Base-by-base conservation (phyloP, 2,888 invertebrate species). In the Dynastes tityus region DNA sequence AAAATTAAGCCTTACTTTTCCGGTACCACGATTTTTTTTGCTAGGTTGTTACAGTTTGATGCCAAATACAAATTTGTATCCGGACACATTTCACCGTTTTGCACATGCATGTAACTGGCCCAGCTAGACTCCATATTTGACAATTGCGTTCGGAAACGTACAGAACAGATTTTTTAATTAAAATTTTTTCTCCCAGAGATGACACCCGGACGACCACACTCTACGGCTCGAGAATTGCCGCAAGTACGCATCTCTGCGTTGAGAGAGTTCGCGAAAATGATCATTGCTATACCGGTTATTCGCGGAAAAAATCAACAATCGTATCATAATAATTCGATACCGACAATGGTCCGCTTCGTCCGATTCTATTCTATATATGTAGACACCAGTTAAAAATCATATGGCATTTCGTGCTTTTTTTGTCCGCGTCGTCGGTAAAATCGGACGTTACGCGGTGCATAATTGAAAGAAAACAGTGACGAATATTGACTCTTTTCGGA, bases 381-480 rank as follows among this genome's bases (percentile, higher is more conserved):
- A 22, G 16, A 13, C 8, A n/a, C 22, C 55, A 5, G 55, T 13
- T 65, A 40, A 65, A 65, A 65, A 65, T 65, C 65, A n/a, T 16
- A 32, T 22, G 16, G 3, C 45, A 37, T n/a, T n/a, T 65, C n/a
- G n/a, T 8, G 11, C 16, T 16, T n/a, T 65, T 65, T 65, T 65
- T 37, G n/a, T n/a, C n/a, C 40, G 32, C 32, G 32, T 32, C 32
- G 32, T 4, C 32, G 32, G 16, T 16, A 16, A 16, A 16, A 16
- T 32, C 40, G 32, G 64, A 37, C 78, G 5, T 5, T 37, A 37
- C 5, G 6, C 45, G 11, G 75, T 40, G 58, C 73, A 78, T 82
- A 83, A 83, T 83, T 83, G 82, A 83, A 83, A 82, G 80, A 83
- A 82, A 83, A 83, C 82, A 83, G 75, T 76, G 40, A 37, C 16